Base-by-base conservation (phyloP, 2,113 vertebrate genomes). In the Microcebus tavaratra region DNA sequence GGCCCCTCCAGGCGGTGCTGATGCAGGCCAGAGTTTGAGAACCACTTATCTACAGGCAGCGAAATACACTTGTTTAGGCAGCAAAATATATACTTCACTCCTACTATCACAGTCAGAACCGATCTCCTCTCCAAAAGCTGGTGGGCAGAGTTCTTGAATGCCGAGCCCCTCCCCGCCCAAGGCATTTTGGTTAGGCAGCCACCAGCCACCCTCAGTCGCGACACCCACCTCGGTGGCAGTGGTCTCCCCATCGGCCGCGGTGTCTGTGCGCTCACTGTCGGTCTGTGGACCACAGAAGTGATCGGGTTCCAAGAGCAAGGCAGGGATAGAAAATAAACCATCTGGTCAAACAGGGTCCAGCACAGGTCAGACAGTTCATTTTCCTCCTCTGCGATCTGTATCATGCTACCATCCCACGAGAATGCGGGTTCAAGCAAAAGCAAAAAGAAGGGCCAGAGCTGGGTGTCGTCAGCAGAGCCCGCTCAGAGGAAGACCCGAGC, bases 221-320 rank as follows among this genome's bases (percentile, higher is more conserved):
- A 95, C 98, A 99, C 99, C 98, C 99, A 99, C 99, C 99, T 99
- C 99, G 0, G 99, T 99, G 97, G 99, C 99, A 0, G 99, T 99
- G 94, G 99, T 99, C 97, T 99, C 99, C 93, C 99, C 99, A 61
- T 99, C 99, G 57, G 99, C 99, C 4, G 99, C 99, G 42, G 99
- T 99, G 95, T 99, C 99, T 9, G 99, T 99, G 98, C 99, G 99
- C 96, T 99, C 99, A 97, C 99, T 99, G 99, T 99, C 99, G 14
- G 99, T 99, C 99, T 99, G 96, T 96, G 94, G 98, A 98, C 97
- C 97, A 98, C 97, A 98, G 89, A 98, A 97, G 98, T 88, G 97
- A 98, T 96, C 98, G 18, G 98, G 96, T 98, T 99, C 99, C 99
- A 29, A 98, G 95, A 96, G 97, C 98, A 98, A 99, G 98, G 99